Percentiles rank a stretch among this genome's conserved stretches.
Conservation (phyloP, 1,140 invertebrate species). For the honey bee (Apis mellifera) region Amel_HAv3.1 CM009931.2:16700501-16701000, state of each 20-base stretch:
- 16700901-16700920: neutral
- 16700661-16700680: neutral
- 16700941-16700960: slow-evolving; percentile 1
- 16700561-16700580: neutral
- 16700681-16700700: neutral
- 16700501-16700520: neutral
- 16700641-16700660: neutral
- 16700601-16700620: neutral
- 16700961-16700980: neutral
- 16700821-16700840: neutral
- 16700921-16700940: neutral
- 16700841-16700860: neutral
- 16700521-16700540: neutral
- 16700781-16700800: slow-evolving; percentile 8
- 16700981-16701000: neutral
- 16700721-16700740: neutral
- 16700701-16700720: neutral
- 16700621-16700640: neutral
- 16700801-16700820: slow-evolving; percentile 11
- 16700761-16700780: neutral
- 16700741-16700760: slow-evolving; percentile 8
- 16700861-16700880: neutral
- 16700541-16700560: neutral
- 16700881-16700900: neutral
- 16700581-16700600: too few species aligned